Conservation (phyloP, 2,888 invertebrate species). For the Bembecia ichneumoniformis region DNA sequence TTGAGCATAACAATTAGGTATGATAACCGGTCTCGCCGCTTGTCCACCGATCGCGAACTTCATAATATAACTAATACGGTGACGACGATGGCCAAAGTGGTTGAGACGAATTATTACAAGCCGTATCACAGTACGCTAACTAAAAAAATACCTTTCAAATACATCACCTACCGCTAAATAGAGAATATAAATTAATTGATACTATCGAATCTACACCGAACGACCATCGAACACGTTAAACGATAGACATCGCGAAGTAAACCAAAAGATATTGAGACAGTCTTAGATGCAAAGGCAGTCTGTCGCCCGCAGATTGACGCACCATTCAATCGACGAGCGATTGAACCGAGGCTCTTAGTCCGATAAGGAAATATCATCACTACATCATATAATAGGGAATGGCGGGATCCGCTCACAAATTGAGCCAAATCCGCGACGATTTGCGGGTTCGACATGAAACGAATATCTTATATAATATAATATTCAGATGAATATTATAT, state of each 20-base stretch:
- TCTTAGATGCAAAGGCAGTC: not conserved
- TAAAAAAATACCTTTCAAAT: not conserved
- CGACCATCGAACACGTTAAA: not conserved
- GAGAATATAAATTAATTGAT: not conserved
- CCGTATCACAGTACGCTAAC: constrained; percentile 3
- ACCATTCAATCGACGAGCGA: not conserved
- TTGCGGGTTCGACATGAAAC: too few relatives aligned
- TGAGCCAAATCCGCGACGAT: too few relatives aligned
- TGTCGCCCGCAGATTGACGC: not conserved
- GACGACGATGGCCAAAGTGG: not conserved
- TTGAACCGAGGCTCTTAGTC: too few relatives aligned
- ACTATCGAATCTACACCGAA: not conserved
- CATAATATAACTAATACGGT: not conserved
- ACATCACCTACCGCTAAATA: not conserved
- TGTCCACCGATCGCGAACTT: too few relatives aligned
- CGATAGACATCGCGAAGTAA: not conserved
- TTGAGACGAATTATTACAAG: not conserved
- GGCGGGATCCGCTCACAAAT: too few relatives aligned
- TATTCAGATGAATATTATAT: too few relatives aligned
- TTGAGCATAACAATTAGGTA: not conserved
- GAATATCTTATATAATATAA: too few relatives aligned
- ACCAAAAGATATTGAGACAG: not conserved
- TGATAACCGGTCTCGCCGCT: not conserved
- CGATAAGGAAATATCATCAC: too few relatives aligned
- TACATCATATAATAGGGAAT: too few relatives aligned